These are phyloP conservation scores for Schizothorax lantsangensis DNA, from an alignment of 2,797 vertebrate genomes.

Conservation along the genomic window DNA sequence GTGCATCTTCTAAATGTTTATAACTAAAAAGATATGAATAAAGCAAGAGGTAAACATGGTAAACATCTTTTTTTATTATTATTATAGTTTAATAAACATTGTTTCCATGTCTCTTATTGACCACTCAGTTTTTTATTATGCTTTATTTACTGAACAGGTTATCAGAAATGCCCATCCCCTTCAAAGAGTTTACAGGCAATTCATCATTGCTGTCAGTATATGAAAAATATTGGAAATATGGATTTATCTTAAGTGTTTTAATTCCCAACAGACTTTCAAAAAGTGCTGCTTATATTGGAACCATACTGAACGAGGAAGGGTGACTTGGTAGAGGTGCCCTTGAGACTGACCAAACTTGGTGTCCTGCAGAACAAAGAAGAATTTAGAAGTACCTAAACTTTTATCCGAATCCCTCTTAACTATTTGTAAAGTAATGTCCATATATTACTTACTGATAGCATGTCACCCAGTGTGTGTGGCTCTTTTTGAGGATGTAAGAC, in stretches of 20 bases:
- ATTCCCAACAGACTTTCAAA: constrained; percentile 16
- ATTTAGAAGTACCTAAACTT: neutral
- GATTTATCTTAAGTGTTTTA: neutral
- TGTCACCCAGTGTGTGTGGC: constrained; percentile 52
- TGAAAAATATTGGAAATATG: constrained; percentile 31
- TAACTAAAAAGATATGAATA: constrained; percentile 14
- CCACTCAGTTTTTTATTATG: neutral
- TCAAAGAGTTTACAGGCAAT: constrained; percentile 69
- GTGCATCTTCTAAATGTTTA: neutral
- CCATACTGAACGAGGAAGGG: neutral
- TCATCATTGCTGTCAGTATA: constrained; percentile 73
- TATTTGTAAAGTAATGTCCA: neutral
- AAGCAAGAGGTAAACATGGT: constrained; percentile 11
- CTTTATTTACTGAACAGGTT: constrained; percentile 20
- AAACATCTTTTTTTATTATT: constrained; percentile 30
- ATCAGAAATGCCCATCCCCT: constrained; percentile 71
- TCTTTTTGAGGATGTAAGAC: constrained; percentile 61
- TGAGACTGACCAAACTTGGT: constrained; percentile 67
- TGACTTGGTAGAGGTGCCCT: constrained; percentile 43
- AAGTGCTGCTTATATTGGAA: constrained; percentile 45
- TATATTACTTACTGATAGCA: constrained; percentile 56
- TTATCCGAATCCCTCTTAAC: neutral
- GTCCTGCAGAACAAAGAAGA: constrained; percentile 61
- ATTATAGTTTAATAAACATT: constrained; percentile 28
- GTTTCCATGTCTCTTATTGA: constrained; percentile 15